Evolutionary conservation across 2,888 invertebrate species (phyloP).

Genomic region (Rutpela maculata): DNA sequence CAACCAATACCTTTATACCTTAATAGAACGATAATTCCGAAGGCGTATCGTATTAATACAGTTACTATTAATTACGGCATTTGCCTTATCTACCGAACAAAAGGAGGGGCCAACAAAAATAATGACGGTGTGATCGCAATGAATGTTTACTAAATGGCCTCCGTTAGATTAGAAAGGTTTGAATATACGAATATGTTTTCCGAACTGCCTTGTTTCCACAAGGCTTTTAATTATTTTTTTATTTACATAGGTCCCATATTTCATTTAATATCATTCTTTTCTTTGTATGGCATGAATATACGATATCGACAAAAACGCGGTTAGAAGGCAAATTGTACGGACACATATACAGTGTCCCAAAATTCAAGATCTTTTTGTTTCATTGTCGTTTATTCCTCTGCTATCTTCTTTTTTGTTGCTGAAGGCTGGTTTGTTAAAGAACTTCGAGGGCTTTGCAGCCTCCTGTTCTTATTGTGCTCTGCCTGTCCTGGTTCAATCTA

Average conservation of each 20-base stretch:
- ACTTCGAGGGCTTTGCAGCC: no score
- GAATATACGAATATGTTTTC: constrained; percentile 35
- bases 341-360: no score
- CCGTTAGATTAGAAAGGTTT: constrained; percentile 43
- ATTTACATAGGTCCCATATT: neutral
- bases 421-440: no score
- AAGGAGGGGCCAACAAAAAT: constrained; percentile 56
- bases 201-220: neutral
- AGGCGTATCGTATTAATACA: constrained; percentile 52
- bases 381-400: no score
- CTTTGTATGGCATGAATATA: no score
- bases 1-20: constrained; percentile 21
- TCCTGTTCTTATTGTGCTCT: no score
- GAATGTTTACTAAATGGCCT: constrained; percentile 46
- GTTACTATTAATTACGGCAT: constrained; percentile 60
- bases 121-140: constrained; percentile 53
- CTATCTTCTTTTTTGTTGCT: no score
- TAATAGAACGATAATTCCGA: constrained; percentile 46
- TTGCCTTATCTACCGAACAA: constrained; percentile 60
- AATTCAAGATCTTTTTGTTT: no score
- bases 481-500: no score
- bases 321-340: no score
- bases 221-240: constrained; percentile 10
- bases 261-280: neutral
- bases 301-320: no score